Evolutionary conservation across 2,888 invertebrate genomes (phyloP).

Genomic region (Rosalia funebris): DNA sequence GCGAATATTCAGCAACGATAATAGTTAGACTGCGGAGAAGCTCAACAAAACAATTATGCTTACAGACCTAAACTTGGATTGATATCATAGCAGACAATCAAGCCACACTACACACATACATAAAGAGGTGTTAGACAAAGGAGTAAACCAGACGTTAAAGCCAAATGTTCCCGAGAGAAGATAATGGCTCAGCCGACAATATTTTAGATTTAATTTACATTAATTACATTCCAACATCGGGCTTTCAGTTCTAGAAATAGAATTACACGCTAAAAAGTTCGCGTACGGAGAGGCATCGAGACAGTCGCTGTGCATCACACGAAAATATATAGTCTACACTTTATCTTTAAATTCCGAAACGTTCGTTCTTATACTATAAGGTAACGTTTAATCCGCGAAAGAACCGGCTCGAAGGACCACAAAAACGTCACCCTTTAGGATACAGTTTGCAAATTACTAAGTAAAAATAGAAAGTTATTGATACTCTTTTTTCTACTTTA

Average conservation of each 20-base stretch:
- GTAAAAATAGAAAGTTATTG: too few relatives aligned
- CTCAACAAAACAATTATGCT: slow-evolving; percentile 16
- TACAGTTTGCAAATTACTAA: too few relatives aligned
- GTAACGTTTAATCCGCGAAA: too few relatives aligned
- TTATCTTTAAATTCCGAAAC: too few relatives aligned
- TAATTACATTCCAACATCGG: slow-evolving; percentile 17
- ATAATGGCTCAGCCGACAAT: slow-evolving; percentile 17
- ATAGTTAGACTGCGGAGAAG: neutral
- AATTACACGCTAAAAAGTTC: neutral
- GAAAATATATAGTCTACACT: too few relatives aligned
- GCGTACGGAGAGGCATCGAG: neutral
- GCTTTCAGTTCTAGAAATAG: neutral
- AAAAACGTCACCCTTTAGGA: too few relatives aligned
- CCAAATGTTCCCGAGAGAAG: slow-evolving; percentile 21
- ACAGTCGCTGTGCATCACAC: too few relatives aligned
- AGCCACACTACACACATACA: slow-evolving; percentile 20
- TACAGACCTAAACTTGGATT: slow-evolving; percentile 15
- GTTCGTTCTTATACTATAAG: too few relatives aligned
- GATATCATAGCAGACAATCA: slow-evolving; percentile 23
- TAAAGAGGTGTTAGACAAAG: slow-evolving; percentile 23
- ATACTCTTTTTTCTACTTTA: too few relatives aligned
- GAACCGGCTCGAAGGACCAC: too few relatives aligned
- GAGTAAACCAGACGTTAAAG: slow-evolving; percentile 20
- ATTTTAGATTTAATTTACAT: slow-evolving; percentile 27
- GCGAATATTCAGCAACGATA: neutral